Conservation (phyloP, 2,888 invertebrate species). For the Netelia virgata region DNA sequence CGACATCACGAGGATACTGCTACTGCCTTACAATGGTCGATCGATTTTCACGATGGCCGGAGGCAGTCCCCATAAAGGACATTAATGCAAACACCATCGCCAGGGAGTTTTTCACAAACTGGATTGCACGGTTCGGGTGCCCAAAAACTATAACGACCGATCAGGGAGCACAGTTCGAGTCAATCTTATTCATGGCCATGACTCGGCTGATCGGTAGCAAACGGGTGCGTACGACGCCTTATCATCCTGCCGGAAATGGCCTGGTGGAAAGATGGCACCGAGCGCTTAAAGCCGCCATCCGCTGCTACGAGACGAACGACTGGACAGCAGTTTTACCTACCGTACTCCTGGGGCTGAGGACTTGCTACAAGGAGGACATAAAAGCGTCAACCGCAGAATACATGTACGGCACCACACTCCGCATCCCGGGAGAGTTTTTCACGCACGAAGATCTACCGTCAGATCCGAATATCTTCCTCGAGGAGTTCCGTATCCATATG, state of each 20-base stretch:
- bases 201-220: too few relatives aligned
- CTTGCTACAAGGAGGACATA: conserved; percentile 70
- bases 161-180: too few relatives aligned
- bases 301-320: too few relatives aligned
- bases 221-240: too few relatives aligned
- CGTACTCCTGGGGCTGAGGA: conserved; percentile 73
- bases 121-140: conserved; percentile 66
- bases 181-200: too few relatives aligned
- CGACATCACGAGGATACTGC: conserved; percentile 2
- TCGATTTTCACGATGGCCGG: conserved; percentile 27
- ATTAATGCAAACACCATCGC: conserved; percentile 69
- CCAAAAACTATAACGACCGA: too few relatives aligned
- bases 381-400: conserved; percentile 72
- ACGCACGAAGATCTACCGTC: not conserved
- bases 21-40: conserved; percentile 42
- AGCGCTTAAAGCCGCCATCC: too few relatives aligned
- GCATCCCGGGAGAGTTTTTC: conserved; percentile 75
- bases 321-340: conserved; percentile 71
- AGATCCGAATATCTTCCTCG: conserved; percentile 6
- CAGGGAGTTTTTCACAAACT: conserved; percentile 53
- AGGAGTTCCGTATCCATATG: conserved; percentile 6
- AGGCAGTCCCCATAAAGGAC: conserved; percentile 31
- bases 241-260: too few relatives aligned
- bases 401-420: conserved; percentile 72
- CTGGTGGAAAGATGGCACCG: too few relatives aligned